phyloP scores from a whole-genome alignment of 2,888 invertebrate genomes.

The Ctena decussata region DNA sequence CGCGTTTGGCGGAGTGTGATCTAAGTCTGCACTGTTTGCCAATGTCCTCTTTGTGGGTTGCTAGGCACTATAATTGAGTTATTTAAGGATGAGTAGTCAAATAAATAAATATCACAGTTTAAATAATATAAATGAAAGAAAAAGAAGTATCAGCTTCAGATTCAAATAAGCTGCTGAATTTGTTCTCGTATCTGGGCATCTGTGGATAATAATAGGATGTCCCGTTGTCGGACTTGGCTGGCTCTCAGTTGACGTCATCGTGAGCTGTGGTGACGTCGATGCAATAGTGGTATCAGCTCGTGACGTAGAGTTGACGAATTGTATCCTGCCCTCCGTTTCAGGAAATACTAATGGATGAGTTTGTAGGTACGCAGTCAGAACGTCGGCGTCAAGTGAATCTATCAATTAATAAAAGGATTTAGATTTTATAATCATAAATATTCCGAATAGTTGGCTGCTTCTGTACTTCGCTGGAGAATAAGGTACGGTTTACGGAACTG shows the following conservation, averaged over 20 bases:
- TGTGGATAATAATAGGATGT: not conserved
- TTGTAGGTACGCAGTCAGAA: conserved; percentile 66
- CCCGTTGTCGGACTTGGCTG: not conserved
- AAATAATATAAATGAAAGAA: too few species aligned
- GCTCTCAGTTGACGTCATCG: not conserved
- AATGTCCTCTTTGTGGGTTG: too few species aligned
- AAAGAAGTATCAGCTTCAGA: not conserved
- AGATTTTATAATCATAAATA: too few species aligned
- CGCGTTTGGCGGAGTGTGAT: too few species aligned
- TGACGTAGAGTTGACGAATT: conserved; percentile 46
- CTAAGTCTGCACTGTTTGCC: too few species aligned
- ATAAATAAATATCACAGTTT: too few species aligned
- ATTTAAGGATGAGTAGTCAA: too few species aligned
- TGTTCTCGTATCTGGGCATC: not conserved
- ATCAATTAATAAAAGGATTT: too few species aligned
- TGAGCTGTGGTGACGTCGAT: not conserved
- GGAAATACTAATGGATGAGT: conserved; percentile 56
- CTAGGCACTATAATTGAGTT: too few species aligned
- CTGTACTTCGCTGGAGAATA: too few species aligned
- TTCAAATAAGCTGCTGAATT: not conserved
- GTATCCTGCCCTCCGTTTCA: conserved; percentile 71
- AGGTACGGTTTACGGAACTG: too few species aligned
- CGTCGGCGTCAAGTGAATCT: conserved; percentile 70
- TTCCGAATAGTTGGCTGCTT: too few species aligned
- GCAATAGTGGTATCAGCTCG: not conserved